Evolutionary conservation across 2,113 vertebrate species (phyloP).

Genomic region (Rhabdornis inornatus): DNA sequence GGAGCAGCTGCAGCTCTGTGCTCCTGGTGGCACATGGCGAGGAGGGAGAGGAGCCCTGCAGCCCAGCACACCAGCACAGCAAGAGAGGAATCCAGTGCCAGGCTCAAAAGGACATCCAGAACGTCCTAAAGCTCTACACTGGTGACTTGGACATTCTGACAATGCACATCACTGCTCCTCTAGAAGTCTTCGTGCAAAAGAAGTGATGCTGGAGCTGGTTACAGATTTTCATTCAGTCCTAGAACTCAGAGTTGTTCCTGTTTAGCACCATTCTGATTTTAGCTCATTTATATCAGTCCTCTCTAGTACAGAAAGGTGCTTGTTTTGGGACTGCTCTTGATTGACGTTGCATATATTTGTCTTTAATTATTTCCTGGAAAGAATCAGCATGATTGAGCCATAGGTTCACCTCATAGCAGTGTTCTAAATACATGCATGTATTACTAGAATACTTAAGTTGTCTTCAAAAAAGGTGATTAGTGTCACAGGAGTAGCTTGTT

Average conservation of each 20-base stretch:
- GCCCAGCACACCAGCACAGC: background rate
- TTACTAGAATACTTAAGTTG: background rate
- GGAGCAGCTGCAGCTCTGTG: background rate
- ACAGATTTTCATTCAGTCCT: fast-evolving
- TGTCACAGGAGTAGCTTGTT: background rate
- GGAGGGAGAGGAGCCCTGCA: background rate
- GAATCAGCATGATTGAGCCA: background rate
- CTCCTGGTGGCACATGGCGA: fast-evolving
- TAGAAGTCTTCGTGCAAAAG: background rate
- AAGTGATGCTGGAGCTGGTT: background rate
- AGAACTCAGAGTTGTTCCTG: background rate
- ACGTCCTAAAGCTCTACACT: background rate
- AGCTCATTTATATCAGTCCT: background rate
- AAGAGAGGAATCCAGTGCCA: fast-evolving
- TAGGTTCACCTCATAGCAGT: background rate
- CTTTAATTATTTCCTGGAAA: background rate
- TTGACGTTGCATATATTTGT: background rate
- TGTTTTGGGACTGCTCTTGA: background rate
- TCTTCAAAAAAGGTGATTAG: background rate
- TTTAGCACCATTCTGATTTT: background rate
- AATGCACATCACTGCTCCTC: background rate
- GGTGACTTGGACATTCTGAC: background rate
- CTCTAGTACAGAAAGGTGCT: background rate
- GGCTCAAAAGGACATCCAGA: fast-evolving
- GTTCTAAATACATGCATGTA: background rate